A percentile compares a stretch with the other conserved stretches of the same genome.
Evolutionary conservation across 1,140 invertebrate genomes (phyloP).

Genomic region (Drosophila repletoides): DNA sequence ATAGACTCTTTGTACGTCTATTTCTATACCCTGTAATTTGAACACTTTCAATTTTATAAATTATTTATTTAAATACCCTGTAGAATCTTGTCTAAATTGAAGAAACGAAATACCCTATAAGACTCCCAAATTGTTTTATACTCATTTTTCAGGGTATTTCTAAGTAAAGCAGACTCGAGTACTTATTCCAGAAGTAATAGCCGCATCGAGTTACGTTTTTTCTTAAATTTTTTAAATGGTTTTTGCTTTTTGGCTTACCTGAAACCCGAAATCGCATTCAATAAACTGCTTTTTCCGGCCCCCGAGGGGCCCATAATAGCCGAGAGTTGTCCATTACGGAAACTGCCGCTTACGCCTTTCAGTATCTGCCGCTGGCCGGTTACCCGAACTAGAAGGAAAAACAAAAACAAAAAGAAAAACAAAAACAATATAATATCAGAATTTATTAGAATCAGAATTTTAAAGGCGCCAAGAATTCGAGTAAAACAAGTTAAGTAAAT

Average conservation of each 20-base stretch:
- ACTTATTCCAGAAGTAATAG: not conserved
- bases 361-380: slow-evolving; percentile 83
- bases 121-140: no score
- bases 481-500: slow-evolving; percentile 6
- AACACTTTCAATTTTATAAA: no score
- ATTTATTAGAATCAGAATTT: not conserved
- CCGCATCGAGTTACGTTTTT: slow-evolving; percentile 8
- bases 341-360: slow-evolving; percentile 87
- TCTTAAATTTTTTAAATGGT: not conserved
- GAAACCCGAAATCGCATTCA: slow-evolving; percentile 89
- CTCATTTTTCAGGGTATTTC: no score
- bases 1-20: no score
- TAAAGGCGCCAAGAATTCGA: not conserved
- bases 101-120: no score
- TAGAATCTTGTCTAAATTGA: no score
- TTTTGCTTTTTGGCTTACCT: slow-evolving; percentile 83
- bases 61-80: no score
- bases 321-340: slow-evolving; percentile 89
- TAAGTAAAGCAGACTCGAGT: no score
- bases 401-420: slow-evolving; percentile 19
- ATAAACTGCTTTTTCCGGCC: slow-evolving; percentile 90
- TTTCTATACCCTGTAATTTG: no score
- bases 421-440: slow-evolving; percentile 11
- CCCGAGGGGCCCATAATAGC: slow-evolving; percentile 94
- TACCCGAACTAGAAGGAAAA: slow-evolving; percentile 63